Evolutionary conservation across 2,113 vertebrate genomes (phyloP), one percentile per base, ranked within the genome.

Genomic region (Rhinogobius similis): DNA sequence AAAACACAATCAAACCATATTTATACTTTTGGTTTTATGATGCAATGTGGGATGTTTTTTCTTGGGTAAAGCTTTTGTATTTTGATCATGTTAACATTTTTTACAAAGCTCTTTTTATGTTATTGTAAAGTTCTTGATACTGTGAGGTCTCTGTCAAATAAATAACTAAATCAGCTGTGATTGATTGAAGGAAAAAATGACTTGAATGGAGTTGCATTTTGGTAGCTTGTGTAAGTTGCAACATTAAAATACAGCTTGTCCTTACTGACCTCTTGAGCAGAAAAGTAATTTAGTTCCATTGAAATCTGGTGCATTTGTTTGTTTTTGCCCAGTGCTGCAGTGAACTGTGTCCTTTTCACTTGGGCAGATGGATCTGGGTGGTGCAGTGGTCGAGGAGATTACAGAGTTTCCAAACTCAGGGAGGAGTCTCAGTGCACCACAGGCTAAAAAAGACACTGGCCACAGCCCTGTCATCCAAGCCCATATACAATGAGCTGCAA

Each of bases 381-480:
- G 75, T 82, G 81, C 76, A 77, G 86, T 61, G 81, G 87, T 83
- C 62, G 32, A 41, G 70, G 68, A 86, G 87, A 90, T 90, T 89
- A 89, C 81, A 89, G 86, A 68, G 62, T 62, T 36, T 83, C 82
- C 75, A 81, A 77, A 81, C 79, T 72, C 53, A 71, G 86, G 86
- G 86, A 86, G 89, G 89, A 85, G 87, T 75, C 81, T 74, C 52
- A 70, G 70, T 44, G 77, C 82, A 66, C 78, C 80, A 44, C 76
- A 44, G 27, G 77, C 84, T 89, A 86, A 82, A 88, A 88, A 88
- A 84, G 89, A 81, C 76, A 10, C 64, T 72, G 62, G 64, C 87
- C 84, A 66, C 89, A 89, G 16, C 68, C 66, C 76, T 77, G 77
- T 83, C 82, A 88, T 89, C 82, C 78, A 67, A 75, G 70, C 76